Percentiles rank a stretch among this genome's conserved stretches.
These are phyloP conservation scores for Ectropis crepuscularia DNA, from an alignment of 2,888 invertebrate genomes.

Conservation along the genomic window DNA sequence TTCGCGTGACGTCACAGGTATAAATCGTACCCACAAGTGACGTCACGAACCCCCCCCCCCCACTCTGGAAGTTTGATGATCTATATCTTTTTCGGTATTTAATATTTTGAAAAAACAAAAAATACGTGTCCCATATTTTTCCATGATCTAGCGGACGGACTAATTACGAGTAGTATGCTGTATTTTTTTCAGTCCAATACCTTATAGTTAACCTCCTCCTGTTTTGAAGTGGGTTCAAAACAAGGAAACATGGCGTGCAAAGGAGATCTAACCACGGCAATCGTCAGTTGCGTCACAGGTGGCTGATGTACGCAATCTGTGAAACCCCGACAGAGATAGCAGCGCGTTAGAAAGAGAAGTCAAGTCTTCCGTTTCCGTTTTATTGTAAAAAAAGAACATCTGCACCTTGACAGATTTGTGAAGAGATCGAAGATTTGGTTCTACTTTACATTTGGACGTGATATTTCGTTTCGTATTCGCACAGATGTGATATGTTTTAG, in stretches of 20 bases:
- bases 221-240: background rate
- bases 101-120: too few relatives aligned
- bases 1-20: too few relatives aligned
- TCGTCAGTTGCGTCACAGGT: constrained; percentile 75
- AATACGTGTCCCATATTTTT: too few relatives aligned
- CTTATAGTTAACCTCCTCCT: background rate
- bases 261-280: constrained; percentile 45
- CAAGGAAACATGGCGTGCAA: constrained; percentile 9
- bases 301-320: constrained; percentile 72
- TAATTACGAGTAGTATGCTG: too few relatives aligned
- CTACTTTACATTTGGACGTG: constrained; percentile 40
- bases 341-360: constrained; percentile 51
- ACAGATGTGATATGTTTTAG: background rate
- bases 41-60: too few relatives aligned
- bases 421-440: constrained; percentile 60
- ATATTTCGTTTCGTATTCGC: constrained; percentile 29
- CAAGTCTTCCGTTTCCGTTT: constrained; percentile 81
- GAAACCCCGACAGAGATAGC: constrained; percentile 56
- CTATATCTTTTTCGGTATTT: too few relatives aligned
- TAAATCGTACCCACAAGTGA: too few relatives aligned
- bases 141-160: too few relatives aligned
- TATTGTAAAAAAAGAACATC: constrained; percentile 76
- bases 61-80: too few relatives aligned
- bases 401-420: constrained; percentile 66
- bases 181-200: too few relatives aligned